These are phyloP conservation scores for Lycaena phlaeas DNA, from an alignment of 2,888 invertebrate genomes.

Conservation along the genomic window DNA sequence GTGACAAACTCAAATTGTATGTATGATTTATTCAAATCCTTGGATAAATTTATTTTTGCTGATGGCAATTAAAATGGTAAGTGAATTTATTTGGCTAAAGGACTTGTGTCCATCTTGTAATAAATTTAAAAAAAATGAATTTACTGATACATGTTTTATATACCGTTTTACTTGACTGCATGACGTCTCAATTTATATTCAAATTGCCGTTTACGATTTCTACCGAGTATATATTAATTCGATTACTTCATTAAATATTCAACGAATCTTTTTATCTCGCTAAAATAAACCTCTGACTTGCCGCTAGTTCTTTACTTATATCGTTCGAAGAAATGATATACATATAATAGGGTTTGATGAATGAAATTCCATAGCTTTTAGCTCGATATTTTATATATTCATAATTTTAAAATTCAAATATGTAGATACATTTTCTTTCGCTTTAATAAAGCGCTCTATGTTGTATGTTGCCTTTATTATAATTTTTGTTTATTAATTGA, in stretches of 20 bases:
- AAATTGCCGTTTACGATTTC: slow-evolving; percentile 13
- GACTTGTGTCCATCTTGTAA: too few relatives aligned
- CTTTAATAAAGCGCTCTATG: too few relatives aligned
- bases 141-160: slow-evolving; percentile 3
- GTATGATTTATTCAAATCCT: slow-evolving; percentile 71
- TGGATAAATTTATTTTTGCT: slow-evolving; percentile 67
- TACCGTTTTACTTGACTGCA: slow-evolving; percentile 11
- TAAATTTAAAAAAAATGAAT: too few relatives aligned
- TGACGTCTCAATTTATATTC: slow-evolving; percentile 21
- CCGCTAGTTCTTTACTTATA: not conserved
- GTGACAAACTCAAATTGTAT: slow-evolving; percentile 61
- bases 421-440: not conserved
- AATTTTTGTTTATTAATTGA: too few relatives aligned
- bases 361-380: slow-evolving; percentile 2
- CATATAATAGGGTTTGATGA: not conserved
- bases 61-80: slow-evolving; percentile 68
- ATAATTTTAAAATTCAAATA: not conserved
- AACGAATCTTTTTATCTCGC: slow-evolving; percentile 13
- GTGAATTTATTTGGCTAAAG: too few relatives aligned
- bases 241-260: slow-evolving; percentile 18
- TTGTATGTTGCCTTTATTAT: too few relatives aligned
- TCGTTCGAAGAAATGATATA: not conserved
- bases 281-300: not conserved
- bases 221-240: slow-evolving; percentile 15
- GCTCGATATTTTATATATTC: not conserved